These are phyloP conservation scores for Sphecodes monilicornis DNA, from an alignment of 2,888 invertebrate species.

Conservation along the genomic window DNA sequence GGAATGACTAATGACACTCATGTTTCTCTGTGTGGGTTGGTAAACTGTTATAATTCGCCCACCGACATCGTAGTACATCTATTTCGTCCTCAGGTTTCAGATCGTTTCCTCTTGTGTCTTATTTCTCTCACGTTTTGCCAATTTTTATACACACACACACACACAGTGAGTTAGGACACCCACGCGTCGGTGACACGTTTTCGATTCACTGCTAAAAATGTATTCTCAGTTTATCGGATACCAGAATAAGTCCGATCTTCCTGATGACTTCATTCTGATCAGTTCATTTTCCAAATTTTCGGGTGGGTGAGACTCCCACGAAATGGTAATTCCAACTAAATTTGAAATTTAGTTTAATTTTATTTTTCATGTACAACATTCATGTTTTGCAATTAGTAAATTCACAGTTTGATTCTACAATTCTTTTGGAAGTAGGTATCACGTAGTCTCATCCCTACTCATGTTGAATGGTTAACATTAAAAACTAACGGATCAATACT, in stretches of 20 bases:
- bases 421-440: not conserved
- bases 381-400: not conserved
- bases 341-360: too few relatives aligned
- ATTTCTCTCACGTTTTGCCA: not conserved
- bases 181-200: not conserved
- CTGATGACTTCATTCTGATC: not conserved
- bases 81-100: constrained; percentile 29
- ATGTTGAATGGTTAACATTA: too few relatives aligned
- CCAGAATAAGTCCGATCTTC: not conserved
- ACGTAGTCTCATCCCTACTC: too few relatives aligned
- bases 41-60: constrained; percentile 78
- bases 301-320: not conserved
- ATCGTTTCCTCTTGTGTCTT: constrained; percentile 1
- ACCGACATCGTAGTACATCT: constrained; percentile 59
- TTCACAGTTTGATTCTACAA: not conserved
- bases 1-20: constrained; percentile 74
- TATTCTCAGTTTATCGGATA: not conserved
- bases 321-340: too few relatives aligned
- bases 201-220: not conserved
- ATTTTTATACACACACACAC: not conserved
- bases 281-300: not conserved
- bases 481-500: too few relatives aligned
- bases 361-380: not conserved
- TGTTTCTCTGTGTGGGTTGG: constrained; percentile 70
- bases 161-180: not conserved